Percentiles rank a stretch among this genome's conserved stretches.
Conservation (phyloP, 64 coral and sea anemone species). For the Montipora capricornis region DNA sequence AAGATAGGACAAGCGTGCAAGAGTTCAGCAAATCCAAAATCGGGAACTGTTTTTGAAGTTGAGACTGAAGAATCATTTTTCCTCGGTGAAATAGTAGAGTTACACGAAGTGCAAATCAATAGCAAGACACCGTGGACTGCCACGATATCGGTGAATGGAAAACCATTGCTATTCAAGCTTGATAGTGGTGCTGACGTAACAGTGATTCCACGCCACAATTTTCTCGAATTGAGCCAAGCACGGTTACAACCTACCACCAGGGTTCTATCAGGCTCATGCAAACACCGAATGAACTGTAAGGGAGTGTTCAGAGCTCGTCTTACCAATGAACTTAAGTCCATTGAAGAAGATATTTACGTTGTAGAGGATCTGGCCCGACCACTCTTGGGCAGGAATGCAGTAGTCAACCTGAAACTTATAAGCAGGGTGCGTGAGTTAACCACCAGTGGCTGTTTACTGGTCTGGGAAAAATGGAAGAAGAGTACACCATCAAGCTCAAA, state of each 20-base stretch:
- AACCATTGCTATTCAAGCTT: no score
- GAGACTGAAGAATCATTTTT: no score
- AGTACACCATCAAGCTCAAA: no score
- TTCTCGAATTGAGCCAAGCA: neutral
- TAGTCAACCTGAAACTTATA: neutral
- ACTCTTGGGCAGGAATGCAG: neutral
- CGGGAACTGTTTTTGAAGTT: no score
- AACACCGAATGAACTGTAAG: slow-evolving; percentile 8
- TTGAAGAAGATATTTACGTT: neutral
- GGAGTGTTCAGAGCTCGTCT: neutral
- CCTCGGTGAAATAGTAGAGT: no score
- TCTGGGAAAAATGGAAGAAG: neutral
- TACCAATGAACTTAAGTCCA: neutral
- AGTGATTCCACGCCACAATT: neutral
- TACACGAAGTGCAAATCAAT: no score
- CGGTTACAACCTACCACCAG: neutral
- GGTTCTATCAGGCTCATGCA: neutral
- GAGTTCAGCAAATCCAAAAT: no score
- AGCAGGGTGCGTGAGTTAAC: neutral
- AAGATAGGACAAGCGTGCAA: no score
- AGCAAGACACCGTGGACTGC: no score
- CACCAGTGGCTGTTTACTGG: slow-evolving; percentile 52
- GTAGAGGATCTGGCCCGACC: neutral
- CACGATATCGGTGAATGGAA: no score
- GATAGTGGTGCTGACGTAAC: neutral